Conservation (phyloP, 1,140 invertebrate genomes). For the Venustaconcha ellipsiformis region DNA sequence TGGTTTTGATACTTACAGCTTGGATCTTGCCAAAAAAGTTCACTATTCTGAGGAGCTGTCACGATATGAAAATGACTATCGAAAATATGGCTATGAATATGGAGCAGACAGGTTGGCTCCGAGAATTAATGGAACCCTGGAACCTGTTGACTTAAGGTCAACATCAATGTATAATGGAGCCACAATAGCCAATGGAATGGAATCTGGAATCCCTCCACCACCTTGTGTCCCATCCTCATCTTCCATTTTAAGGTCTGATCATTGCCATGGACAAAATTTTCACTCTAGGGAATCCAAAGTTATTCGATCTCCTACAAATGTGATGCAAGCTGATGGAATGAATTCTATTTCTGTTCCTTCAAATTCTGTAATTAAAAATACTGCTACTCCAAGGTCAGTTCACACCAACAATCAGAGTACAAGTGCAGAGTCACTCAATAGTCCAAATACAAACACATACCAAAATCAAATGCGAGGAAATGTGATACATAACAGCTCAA, state of each 20-base stretch:
- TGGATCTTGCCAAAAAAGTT: slow-evolving; percentile 63
- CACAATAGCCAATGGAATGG: slow-evolving; percentile 25
- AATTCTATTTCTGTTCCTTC: slow-evolving; percentile 38
- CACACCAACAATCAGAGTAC: slow-evolving; percentile 33
- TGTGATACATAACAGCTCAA: slow-evolving; percentile 41
- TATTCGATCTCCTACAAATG: slow-evolving; percentile 30
- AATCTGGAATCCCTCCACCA: slow-evolving; percentile 23
- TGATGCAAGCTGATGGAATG: slow-evolving; percentile 26
- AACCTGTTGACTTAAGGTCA: slow-evolving; percentile 57
- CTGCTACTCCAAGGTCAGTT: slow-evolving; percentile 38
- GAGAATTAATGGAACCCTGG: slow-evolving; percentile 48
- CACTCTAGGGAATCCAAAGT: slow-evolving; percentile 41
- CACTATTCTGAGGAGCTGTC: slow-evolving; percentile 56
- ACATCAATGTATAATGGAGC: slow-evolving; percentile 51
- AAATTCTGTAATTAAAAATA: slow-evolving; percentile 61
- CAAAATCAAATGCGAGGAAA: slow-evolving; percentile 34
- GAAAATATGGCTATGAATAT: slow-evolving; percentile 59
- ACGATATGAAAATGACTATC: slow-evolving; percentile 46
- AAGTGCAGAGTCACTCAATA: slow-evolving; percentile 31
- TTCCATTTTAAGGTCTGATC: slow-evolving; percentile 12
- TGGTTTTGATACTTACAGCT: slow-evolving; percentile 61
- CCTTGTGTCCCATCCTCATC: slow-evolving; percentile 24
- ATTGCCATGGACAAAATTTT: slow-evolving; percentile 22
- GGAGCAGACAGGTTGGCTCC: slow-evolving; percentile 44
- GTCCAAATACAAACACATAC: slow-evolving; percentile 30